phyloP scores from a whole-genome alignment of 2,888 invertebrate genomes.

The Agapetus fuscipes region DNA sequence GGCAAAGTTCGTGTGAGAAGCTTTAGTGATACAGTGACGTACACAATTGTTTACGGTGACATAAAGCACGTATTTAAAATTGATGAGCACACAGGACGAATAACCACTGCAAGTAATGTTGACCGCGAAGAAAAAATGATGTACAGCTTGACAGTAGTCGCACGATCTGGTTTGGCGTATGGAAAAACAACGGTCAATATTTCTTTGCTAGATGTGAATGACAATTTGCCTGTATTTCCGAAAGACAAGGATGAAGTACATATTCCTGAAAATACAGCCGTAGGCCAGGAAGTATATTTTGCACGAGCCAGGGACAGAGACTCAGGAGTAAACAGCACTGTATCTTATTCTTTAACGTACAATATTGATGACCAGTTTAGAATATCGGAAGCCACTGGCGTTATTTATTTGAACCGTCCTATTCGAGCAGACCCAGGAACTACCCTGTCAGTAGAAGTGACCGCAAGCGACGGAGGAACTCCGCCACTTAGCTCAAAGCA shows the following conservation, averaged over 20 bases:
- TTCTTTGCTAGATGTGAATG: conserved; percentile 78
- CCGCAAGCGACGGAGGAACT: conserved; percentile 75
- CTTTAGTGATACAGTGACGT: conserved; percentile 58
- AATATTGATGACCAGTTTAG: conserved; percentile 75
- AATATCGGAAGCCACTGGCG: conserved; percentile 79
- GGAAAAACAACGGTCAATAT: conserved; percentile 74
- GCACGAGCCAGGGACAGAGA: conserved; percentile 83
- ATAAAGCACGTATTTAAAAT: conserved; percentile 67
- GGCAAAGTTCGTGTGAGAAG: conserved; percentile 60
- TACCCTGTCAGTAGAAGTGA: conserved; percentile 63
- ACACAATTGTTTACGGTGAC: conserved; percentile 76
- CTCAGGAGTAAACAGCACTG: conserved; percentile 77
- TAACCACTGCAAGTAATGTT: conserved; percentile 66
- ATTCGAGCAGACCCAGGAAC: conserved; percentile 66
- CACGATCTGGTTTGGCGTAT: conserved; percentile 63
- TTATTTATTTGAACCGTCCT: conserved; percentile 77
- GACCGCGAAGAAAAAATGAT: conserved; percentile 74
- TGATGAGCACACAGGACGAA: conserved; percentile 66
- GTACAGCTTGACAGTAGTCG: conserved; percentile 74
- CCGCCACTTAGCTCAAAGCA: conserved; percentile 68
- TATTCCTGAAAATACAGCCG: conserved; percentile 82
- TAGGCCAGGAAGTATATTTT: conserved; percentile 86
- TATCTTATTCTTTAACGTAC: conserved; percentile 71
- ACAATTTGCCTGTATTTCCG: conserved; percentile 78
- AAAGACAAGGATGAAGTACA: conserved; percentile 70